Conservation (phyloP, 2,797 vertebrate genomes). For the Valencia hispanica region DNA sequence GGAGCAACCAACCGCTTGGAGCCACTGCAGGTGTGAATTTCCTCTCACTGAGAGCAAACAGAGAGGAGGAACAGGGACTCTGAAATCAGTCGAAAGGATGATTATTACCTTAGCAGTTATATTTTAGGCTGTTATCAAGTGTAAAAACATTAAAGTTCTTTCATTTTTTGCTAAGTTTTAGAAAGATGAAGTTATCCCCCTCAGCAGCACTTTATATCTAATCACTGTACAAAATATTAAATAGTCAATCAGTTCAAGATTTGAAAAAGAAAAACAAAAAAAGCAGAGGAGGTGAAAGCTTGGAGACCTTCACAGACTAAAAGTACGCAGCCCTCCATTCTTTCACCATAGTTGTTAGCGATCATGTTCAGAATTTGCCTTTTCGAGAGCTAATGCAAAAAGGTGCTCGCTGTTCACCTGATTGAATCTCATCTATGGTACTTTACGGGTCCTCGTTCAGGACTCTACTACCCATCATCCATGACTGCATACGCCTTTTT, state of each 20-base stretch:
- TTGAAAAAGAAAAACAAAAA: conserved; percentile 59
- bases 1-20: conserved; percentile 86
- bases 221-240: conserved; percentile 95
- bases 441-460: conserved; percentile 85
- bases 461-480: conserved; percentile 85
- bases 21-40: conserved; percentile 87
- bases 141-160: conserved; percentile 82
- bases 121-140: conserved; percentile 84
- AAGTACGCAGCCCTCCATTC: conserved; percentile 81
- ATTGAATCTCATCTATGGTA: conserved; percentile 87
- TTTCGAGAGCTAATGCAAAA: conserved; percentile 90
- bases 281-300: conserved; percentile 52
- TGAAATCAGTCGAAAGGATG: conserved; percentile 85
- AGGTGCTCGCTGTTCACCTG: conserved; percentile 91
- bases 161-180: conserved; percentile 87
- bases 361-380: conserved; percentile 94
- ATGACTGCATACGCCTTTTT: conserved; percentile 91
- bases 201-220: conserved; percentile 99
- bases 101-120: conserved; percentile 86
- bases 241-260: conserved; percentile 80
- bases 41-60: conserved; percentile 86
- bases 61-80: conserved; percentile 92
- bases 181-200: conserved; percentile 89
- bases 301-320: conserved; percentile 77
- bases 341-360: conserved; percentile 91